Conservation (phyloP, 2,888 invertebrate genomes). For the Meloe dianella region DNA sequence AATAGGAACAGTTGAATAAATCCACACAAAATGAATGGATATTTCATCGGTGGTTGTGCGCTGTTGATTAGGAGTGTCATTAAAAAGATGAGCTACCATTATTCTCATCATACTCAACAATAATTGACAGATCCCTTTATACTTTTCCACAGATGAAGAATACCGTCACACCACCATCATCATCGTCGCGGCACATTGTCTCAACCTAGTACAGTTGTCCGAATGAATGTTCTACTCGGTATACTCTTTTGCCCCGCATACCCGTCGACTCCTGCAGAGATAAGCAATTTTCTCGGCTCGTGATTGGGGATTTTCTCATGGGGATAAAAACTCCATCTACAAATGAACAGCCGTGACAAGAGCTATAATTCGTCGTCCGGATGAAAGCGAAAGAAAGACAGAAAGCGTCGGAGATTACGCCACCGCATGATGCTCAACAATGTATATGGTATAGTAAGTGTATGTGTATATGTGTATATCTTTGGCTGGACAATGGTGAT, state of each 20-base stretch:
- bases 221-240: constrained; percentile 20
- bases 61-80: constrained; percentile 53
- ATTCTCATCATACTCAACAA: constrained; percentile 44
- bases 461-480: constrained; percentile 41
- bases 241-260: constrained; percentile 21
- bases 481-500: constrained; percentile 38
- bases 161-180: constrained; percentile 17
- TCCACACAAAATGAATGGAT: not conserved
- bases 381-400: constrained; percentile 57
- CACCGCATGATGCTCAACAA: constrained; percentile 31
- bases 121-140: constrained; percentile 53
- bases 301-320: constrained; percentile 71
- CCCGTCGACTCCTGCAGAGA: constrained; percentile 57
- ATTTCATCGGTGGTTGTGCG: constrained; percentile 4
- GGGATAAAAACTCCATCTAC: constrained; percentile 74
- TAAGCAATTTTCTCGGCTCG: constrained; percentile 73
- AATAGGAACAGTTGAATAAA: not conserved
- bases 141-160: constrained; percentile 40
- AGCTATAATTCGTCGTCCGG: constrained; percentile 69
- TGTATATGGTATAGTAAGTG: constrained; percentile 33
- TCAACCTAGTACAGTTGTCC: constrained; percentile 33
- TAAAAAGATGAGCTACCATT: constrained; percentile 47
- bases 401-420: constrained; percentile 49
- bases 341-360: constrained; percentile 75
- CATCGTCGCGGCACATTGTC: constrained; percentile 43